These are phyloP conservation scores for Oophaga pumilio DNA, from an alignment of 2,113 vertebrate species.

Conservation along the genomic window DNA sequence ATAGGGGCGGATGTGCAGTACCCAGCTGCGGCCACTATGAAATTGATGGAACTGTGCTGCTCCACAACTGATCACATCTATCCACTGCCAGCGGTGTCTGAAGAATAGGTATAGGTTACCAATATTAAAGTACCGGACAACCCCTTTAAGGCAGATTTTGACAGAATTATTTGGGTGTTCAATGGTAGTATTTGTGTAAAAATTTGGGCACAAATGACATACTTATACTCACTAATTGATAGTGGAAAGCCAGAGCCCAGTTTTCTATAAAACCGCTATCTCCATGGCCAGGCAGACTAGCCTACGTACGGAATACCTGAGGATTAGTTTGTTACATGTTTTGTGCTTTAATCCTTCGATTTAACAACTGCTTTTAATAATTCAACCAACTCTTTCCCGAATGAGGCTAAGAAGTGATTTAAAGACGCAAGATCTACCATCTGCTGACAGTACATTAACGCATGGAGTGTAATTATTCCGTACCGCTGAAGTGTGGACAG, in stretches of 20 bases:
- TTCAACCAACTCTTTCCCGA: slow-evolving; percentile 41
- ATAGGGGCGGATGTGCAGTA: no score
- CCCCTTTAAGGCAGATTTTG: no score
- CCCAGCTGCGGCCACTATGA: no score
- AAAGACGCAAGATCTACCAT: slow-evolving; percentile 27
- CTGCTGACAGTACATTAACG: slow-evolving; percentile 35
- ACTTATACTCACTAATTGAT: no score
- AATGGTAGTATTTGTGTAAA: no score
- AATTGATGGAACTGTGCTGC: no score
- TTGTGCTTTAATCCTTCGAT: slow-evolving; percentile 40
- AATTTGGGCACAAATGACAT: no score
- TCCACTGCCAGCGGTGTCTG: no score
- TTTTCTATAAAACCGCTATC: neutral
- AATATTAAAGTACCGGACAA: no score
- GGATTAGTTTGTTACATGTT: neutral
- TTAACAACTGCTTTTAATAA: slow-evolving; percentile 47
- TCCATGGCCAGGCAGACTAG: neutral
- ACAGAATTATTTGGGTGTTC: no score
- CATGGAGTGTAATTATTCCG: slow-evolving; percentile 32
- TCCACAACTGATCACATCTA: no score
- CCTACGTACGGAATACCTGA: neutral
- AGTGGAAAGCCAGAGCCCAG: neutral
- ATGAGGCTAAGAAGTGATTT: slow-evolving; percentile 51
- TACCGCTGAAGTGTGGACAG: neutral
- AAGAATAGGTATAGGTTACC: no score